A percentile compares a stretch with the other conserved stretches of the same genome.
phyloP scores from a whole-genome alignment of 2,888 invertebrate species.

The Pasiphila rectangulata region DNA sequence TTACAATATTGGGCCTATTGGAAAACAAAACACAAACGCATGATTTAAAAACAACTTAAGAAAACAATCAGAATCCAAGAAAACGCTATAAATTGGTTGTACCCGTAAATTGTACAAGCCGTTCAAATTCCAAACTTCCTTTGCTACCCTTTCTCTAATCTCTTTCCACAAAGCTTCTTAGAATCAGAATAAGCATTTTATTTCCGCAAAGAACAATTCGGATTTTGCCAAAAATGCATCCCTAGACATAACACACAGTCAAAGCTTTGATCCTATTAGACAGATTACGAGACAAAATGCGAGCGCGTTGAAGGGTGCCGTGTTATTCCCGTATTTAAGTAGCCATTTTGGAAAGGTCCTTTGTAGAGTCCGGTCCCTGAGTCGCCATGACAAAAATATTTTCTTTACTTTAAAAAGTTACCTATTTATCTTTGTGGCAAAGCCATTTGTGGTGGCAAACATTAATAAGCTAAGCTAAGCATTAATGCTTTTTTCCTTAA shows the following conservation, averaged over 20 bases:
- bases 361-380: slow-evolving; percentile 4
- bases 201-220: slow-evolving; percentile 7
- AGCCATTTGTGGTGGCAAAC: no score
- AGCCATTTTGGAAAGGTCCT: slow-evolving; percentile 16
- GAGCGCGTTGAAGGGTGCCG: slow-evolving; percentile 17
- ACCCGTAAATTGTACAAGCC: no score
- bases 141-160: background rate
- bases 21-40: no score
- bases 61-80: no score
- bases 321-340: slow-evolving; percentile 18
- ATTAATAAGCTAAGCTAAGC: no score
- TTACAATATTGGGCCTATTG: no score
- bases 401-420: background rate
- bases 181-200: background rate
- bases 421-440: no score
- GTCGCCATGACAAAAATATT: background rate
- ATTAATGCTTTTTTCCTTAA: no score
- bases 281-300: slow-evolving; percentile 19
- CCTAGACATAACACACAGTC: slow-evolving; percentile 13
- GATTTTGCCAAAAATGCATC: slow-evolving; percentile 20
- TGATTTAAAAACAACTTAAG: no score
- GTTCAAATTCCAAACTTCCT: no score
- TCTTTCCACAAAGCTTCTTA: background rate
- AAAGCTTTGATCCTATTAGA: slow-evolving; percentile 23
- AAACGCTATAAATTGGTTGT: no score